Percentiles rank a stretch among this genome's conserved stretches.
Evolutionary conservation across 1,140 invertebrate species (phyloP).

Genomic region (Bactericera cockerelli): DNA sequence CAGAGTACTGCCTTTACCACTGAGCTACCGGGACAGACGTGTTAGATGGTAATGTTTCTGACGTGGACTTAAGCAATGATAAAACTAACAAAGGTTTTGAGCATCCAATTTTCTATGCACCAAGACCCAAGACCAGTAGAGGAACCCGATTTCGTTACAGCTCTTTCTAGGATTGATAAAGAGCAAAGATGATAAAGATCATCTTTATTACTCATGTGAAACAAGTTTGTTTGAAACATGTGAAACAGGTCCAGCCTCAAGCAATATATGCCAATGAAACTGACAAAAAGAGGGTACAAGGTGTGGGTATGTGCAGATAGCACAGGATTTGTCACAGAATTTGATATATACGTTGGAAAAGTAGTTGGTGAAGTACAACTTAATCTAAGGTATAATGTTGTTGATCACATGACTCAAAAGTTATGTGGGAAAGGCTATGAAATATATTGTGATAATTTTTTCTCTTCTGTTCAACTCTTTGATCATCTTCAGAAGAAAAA

Average conservation of each 20-base stretch:
- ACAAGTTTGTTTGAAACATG: constrained; percentile 13
- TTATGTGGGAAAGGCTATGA: constrained; percentile 10
- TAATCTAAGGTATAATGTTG: constrained; percentile 15
- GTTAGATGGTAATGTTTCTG: too few species aligned
- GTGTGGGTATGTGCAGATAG: constrained; percentile 15
- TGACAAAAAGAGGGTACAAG: constrained; percentile 17
- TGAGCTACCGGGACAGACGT: too few species aligned
- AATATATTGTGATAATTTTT: constrained; percentile 18
- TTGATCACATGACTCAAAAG: constrained; percentile 13
- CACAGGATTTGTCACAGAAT: constrained; percentile 16
- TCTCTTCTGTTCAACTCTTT: constrained; percentile 16
- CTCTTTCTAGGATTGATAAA: too few species aligned
- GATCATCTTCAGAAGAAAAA: background rate
- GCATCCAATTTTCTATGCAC: too few species aligned
- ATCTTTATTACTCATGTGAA: too few species aligned
- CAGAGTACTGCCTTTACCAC: too few species aligned
- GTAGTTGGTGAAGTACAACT: constrained; percentile 13
- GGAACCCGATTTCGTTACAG: too few species aligned
- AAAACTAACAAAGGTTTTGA: too few species aligned
- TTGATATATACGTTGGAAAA: constrained; percentile 19
- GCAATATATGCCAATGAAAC: constrained; percentile 13
- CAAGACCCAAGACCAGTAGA: too few species aligned
- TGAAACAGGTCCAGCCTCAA: background rate
- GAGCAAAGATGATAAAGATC: too few species aligned
- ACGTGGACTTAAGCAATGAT: too few species aligned